These are phyloP conservation scores for Habroteleia sp. DNA, from an alignment of 2,888 invertebrate species.

Conservation along the genomic window DNA sequence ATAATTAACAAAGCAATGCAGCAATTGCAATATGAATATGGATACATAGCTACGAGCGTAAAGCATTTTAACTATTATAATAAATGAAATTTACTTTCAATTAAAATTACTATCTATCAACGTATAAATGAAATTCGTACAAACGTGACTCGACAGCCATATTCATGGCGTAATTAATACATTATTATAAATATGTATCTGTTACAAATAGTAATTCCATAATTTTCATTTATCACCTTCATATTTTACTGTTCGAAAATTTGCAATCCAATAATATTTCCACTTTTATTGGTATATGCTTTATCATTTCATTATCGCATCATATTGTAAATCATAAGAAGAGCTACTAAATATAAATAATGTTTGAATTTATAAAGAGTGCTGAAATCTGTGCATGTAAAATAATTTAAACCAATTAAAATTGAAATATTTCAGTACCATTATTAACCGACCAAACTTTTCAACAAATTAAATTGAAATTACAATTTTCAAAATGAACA, in stretches of 20 bases:
- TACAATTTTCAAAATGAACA: too few species aligned
- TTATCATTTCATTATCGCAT: background rate
- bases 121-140: slow-evolving; percentile 39
- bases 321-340: background rate
- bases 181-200: slow-evolving; percentile 40
- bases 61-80: slow-evolving; percentile 60
- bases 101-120: slow-evolving; percentile 52
- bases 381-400: too few species aligned
- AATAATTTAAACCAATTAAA: too few species aligned
- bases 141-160: slow-evolving; percentile 18
- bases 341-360: too few species aligned
- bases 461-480: too few species aligned
- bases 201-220: slow-evolving; percentile 13
- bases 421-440: too few species aligned
- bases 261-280: slow-evolving; percentile 1
- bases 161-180: slow-evolving; percentile 35
- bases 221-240: slow-evolving; percentile 21
- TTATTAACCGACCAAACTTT: too few species aligned
- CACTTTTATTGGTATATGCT: background rate
- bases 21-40: slow-evolving; percentile 56
- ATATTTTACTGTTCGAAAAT: too few species aligned
- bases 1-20: slow-evolving; percentile 59
- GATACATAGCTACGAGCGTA: slow-evolving; percentile 48
- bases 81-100: slow-evolving; percentile 61
- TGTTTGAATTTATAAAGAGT: too few species aligned